Evolutionary conservation across 2,797 vertebrate species (phyloP), one percentile per base, ranked within the genome.

Genomic region (Chelonia mydas): DNA sequence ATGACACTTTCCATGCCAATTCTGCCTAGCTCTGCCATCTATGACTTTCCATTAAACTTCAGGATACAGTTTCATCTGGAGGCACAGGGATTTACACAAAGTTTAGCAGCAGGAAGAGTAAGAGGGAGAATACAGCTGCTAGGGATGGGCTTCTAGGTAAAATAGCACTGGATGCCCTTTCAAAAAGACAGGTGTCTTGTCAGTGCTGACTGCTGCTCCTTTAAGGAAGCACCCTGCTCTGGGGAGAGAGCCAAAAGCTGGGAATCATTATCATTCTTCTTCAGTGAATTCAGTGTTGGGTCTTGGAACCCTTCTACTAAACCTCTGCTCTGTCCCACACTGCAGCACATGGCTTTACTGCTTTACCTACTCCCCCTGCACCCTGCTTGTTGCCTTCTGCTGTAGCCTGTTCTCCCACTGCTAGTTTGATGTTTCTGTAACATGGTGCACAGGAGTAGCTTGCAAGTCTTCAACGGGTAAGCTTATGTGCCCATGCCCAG

Each of bases 61-160:
- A 84, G 74, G 33, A 31, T 37, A 5, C 2, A 17, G 79, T 81
- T 96, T 93, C 50, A 49, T 41, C 31, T 82, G 27, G 16, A 57
- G 11, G 41, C 41, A 76, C 13, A 47, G 25, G 12, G 25, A 76
- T 47, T 76, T 47, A 28, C 25, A 47, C 25, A 12, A 68, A 23
- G 12, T 86, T 47, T 1, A 3, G 9, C 81, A 94, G 55, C 50
- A 59, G 51, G 87, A 87, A 5, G 88, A 12, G 57, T 83, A 47
- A 88, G 33, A 21, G n/a, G n/a, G n/a, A 21, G 47, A 57, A 49
- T 80, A 2, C 82, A 90, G 82, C 80, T 89, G 78, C 72, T 61
- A n/a, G 47, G 78, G 61, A 89, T 91, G 74, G 16, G 33, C 91
- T 96, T 92, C 59, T 92, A 81, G 83, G 33, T 85, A 78, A 53